phyloP scores from a whole-genome alignment of 2,113 vertebrate species.

The Astatoreochromis straeleni region DNA sequence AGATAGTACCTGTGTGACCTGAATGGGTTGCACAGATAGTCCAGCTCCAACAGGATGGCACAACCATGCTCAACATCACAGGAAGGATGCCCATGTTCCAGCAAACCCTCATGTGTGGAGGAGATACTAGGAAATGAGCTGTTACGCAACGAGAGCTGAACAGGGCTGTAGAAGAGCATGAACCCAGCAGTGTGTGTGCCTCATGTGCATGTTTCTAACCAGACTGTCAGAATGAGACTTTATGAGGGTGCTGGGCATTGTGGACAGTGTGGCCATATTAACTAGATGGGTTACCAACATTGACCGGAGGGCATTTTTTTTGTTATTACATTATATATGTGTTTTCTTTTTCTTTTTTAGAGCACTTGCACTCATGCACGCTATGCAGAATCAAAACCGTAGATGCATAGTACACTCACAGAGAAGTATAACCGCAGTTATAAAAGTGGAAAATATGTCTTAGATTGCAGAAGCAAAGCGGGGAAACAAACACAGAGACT shows the following conservation, averaged over 20 bases:
- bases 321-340: not conserved
- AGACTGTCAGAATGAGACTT: not conserved
- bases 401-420: not conserved
- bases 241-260: not conserved
- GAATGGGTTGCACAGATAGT: not conserved
- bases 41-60: not conserved
- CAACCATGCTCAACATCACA: not conserved
- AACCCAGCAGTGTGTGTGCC: not conserved
- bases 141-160: not conserved
- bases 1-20: not conserved
- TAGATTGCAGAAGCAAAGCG: not conserved
- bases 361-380: not conserved
- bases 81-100: not conserved
- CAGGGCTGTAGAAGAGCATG: not conserved
- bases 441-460: not conserved
- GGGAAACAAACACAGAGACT: not conserved
- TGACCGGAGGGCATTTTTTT: not conserved
- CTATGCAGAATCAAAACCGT: not conserved
- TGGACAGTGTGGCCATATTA: not conserved
- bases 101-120: not conserved
- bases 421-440: not conserved
- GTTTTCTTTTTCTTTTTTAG: not conserved
- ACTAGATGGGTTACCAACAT: not conserved
- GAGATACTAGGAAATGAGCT: not conserved
- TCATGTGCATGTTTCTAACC: not conserved